These are phyloP conservation scores for Gymnopithys bicolor DNA, from an alignment of 2,797 vertebrate genomes.

Conservation along the genomic window DNA sequence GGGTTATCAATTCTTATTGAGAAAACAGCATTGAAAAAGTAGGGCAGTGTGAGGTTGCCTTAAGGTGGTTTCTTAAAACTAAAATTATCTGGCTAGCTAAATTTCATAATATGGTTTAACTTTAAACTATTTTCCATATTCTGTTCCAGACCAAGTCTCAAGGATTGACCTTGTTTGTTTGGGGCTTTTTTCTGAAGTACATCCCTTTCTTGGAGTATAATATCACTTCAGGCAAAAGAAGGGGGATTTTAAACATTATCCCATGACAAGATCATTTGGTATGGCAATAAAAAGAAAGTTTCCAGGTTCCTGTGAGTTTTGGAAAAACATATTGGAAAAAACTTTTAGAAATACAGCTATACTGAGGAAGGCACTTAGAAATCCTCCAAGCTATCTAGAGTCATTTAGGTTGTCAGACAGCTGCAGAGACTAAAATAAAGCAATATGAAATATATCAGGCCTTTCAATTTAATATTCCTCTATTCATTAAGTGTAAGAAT, in stretches of 20 bases:
- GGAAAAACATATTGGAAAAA: neutral
- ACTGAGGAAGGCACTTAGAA: neutral
- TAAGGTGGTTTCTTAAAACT: neutral
- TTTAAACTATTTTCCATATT: neutral
- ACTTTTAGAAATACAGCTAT: neutral
- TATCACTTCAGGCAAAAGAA: neutral
- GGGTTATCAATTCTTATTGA: constrained; percentile 9
- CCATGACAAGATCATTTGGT: neutral
- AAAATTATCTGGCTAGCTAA: neutral
- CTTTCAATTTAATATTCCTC: neutral
- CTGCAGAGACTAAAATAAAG: neutral
- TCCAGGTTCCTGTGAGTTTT: neutral
- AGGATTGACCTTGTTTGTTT: neutral
- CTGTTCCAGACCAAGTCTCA: neutral
- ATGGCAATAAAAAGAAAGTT: neutral
- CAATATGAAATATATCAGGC: neutral
- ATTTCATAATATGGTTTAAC: constrained; percentile 13
- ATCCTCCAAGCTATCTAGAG: neutral
- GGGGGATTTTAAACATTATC: neutral
- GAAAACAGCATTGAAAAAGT: neutral
- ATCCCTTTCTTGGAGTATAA: neutral
- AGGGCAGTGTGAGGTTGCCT: neutral
- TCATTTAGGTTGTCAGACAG: neutral
- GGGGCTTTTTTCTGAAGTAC: neutral
- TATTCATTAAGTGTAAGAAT: neutral